Conservation (phyloP, 1,140 invertebrate species). For the Anadara kagoshimensis region DNA sequence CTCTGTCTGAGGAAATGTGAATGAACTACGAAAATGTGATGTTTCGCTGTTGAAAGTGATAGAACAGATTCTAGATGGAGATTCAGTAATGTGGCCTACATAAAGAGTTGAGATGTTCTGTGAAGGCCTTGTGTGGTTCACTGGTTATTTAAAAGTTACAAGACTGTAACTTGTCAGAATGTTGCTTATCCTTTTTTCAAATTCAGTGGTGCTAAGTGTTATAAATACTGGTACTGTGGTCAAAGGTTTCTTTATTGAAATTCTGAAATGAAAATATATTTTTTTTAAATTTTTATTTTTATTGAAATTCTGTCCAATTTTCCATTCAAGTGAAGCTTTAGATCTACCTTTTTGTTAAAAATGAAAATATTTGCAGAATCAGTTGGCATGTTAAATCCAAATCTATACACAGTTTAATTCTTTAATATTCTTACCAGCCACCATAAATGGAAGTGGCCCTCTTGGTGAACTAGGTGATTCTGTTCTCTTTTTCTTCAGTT, state of each 20-base stretch:
- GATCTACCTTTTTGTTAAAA: too few species aligned
- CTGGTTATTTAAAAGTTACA: background rate
- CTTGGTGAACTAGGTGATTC: conserved; percentile 45
- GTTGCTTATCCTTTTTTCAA: too few species aligned
- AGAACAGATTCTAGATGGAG: background rate
- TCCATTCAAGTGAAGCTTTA: background rate
- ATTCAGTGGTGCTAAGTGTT: too few species aligned
- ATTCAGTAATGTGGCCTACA: too few species aligned
- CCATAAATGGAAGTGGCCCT: conserved; percentile 41
- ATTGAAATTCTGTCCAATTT: background rate
- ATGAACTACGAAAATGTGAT: background rate
- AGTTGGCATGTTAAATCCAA: background rate
- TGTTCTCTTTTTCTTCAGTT: conserved; percentile 44
- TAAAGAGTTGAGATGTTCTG: background rate
- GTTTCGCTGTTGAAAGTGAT: background rate
- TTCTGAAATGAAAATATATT: background rate
- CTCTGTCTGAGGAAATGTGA: background rate
- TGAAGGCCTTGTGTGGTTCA: background rate
- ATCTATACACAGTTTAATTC: conserved; percentile 1
- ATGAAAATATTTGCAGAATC: too few species aligned
- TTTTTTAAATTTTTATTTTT: background rate
- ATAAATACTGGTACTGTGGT: too few species aligned
- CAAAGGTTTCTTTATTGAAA: too few species aligned
- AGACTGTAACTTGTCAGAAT: too few species aligned
- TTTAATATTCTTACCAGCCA: conserved; percentile 43